Conservation (phyloP, 1,140 invertebrate species). For the Ericerus pela region DNA sequence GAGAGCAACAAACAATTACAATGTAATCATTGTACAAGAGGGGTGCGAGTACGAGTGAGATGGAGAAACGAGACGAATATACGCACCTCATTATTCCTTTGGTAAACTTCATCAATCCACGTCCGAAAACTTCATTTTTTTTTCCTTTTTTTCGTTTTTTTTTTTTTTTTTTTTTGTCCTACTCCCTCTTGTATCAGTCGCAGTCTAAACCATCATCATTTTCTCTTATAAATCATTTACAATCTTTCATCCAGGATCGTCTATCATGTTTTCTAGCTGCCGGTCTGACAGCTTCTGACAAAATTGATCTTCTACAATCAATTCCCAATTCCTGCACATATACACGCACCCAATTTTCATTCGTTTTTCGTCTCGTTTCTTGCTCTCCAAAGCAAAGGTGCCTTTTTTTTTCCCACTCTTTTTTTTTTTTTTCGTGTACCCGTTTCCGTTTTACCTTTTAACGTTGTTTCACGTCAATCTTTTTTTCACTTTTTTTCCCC, state of each 20-base stretch:
- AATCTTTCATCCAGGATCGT: slow-evolving; percentile 12
- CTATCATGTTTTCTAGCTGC: slow-evolving; percentile 11
- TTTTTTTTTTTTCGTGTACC: no score
- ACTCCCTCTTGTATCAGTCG: slow-evolving; percentile 6
- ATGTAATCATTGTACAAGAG: slow-evolving; percentile 12
- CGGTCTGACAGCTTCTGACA: slow-evolving; percentile 10
- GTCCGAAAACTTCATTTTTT: slow-evolving; percentile 7
- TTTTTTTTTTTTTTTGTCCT: no score
- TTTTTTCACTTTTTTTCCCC: no score
- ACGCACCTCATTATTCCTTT: slow-evolving; percentile 10
- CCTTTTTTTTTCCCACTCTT: no score
- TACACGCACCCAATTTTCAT: no score
- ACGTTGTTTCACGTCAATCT: no score
- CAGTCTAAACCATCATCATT: slow-evolving; percentile 11
- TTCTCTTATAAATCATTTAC: slow-evolving; percentile 12
- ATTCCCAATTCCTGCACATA: no score
- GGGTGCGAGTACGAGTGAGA: no score
- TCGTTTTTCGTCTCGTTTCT: no score
- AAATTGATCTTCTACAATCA: slow-evolving; percentile 12
- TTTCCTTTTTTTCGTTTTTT: no score
- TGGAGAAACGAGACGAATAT: slow-evolving; percentile 8
- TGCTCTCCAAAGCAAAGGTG: no score
- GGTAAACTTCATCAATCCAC: slow-evolving; percentile 11
- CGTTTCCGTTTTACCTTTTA: no score
- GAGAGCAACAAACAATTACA: slow-evolving; percentile 12